Evolutionary conservation across 2,797 vertebrate species (phyloP).

Genomic region (Fundulus diaphanus): DNA sequence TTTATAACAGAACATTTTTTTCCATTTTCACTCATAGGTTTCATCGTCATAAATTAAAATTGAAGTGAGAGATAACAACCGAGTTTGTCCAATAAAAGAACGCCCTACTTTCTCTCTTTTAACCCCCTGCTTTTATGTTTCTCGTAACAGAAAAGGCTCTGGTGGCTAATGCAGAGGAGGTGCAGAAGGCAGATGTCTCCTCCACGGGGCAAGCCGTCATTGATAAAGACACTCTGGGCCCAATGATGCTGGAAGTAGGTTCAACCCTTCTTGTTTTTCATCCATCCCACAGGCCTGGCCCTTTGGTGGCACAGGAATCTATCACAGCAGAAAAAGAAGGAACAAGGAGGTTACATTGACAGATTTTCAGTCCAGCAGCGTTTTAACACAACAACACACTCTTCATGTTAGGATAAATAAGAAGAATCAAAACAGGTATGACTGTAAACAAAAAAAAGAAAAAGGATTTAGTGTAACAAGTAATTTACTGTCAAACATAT

Average conservation of each 20-base stretch:
- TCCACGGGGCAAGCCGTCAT: conserved; percentile 96
- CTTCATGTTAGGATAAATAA: not conserved
- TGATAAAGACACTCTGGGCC: conserved; percentile 96
- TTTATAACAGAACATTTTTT: not conserved
- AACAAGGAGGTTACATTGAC: not conserved
- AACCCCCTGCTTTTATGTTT: not conserved
- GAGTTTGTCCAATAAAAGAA: not conserved
- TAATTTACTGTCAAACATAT: not conserved
- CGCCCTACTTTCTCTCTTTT: not conserved
- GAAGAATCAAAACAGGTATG: not conserved
- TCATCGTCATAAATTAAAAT: not conserved
- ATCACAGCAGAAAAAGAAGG: not conserved
- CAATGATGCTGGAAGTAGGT: conserved; percentile 96
- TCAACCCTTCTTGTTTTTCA: not conserved
- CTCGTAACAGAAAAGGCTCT: conserved; percentile 88
- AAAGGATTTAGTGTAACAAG: not conserved
- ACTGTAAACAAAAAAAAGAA: not conserved
- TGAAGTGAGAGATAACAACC: not conserved
- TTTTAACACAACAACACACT: no score
- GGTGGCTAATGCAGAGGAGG: conserved; percentile 91
- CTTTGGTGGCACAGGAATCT: not conserved
- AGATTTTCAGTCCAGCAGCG: not conserved
- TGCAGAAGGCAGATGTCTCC: conserved; percentile 94
- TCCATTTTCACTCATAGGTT: not conserved
- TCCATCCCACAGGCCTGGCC: not conserved